Conservation (phyloP, 2,888 invertebrate genomes). For the Lasioglossum oenotherae region DNA sequence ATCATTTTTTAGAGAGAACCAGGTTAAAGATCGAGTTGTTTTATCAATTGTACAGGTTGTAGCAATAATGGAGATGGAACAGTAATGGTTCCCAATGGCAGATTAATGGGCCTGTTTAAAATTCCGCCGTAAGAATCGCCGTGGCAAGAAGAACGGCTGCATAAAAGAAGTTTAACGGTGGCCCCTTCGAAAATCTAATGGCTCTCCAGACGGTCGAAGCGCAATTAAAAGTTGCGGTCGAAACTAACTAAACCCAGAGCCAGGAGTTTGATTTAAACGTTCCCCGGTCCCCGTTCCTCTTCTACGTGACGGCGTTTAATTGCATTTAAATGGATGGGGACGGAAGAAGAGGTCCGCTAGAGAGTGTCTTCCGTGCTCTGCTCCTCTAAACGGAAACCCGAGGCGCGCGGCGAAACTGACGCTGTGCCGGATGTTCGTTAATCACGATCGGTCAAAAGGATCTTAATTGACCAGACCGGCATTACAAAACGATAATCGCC, state of each 20-base stretch:
- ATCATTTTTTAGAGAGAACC: neutral
- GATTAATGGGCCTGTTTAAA: conserved; percentile 7
- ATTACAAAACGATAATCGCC: conserved; percentile 50
- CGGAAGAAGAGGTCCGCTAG: conserved; percentile 41
- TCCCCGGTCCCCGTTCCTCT: conserved; percentile 67
- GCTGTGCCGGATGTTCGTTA: conserved; percentile 64
- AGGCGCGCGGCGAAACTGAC: conserved; percentile 40
- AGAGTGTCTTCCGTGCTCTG: conserved; percentile 57
- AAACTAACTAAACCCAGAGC: conserved; percentile 79
- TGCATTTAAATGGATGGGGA: conserved; percentile 75
- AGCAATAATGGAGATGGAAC: neutral
- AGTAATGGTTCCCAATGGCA: neutral
- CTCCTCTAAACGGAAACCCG: conserved; percentile 48
- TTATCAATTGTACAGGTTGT: neutral
- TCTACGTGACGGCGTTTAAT: conserved; percentile 81
- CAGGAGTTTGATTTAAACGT: conserved; percentile 81
- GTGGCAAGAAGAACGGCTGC: conserved; percentile 41
- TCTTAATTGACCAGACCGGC: conserved; percentile 66
- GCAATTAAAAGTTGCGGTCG: conserved; percentile 83
- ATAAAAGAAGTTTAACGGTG: conserved; percentile 62
- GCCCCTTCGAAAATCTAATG: conserved; percentile 77
- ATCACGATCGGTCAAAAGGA: conserved; percentile 64
- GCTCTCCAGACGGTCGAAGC: conserved; percentile 79
- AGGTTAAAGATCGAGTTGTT: neutral
- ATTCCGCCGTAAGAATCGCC: neutral